phyloP scores from a whole-genome alignment of 2,113 vertebrate species.

The Tetraodon nigroviridis region DNA sequence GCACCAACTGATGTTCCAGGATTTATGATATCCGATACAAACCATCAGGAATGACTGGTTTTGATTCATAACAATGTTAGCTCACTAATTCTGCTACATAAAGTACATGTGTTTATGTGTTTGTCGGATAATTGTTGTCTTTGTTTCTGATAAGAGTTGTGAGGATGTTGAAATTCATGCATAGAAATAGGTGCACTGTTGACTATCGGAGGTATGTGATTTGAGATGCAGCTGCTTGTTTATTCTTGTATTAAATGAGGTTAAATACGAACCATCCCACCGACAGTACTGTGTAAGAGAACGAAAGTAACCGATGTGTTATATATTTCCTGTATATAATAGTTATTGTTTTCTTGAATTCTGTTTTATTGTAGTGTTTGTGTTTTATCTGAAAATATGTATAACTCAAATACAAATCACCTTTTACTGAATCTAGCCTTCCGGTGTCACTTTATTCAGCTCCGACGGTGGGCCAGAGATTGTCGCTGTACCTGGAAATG shows the following conservation, averaged over 20 bases:
- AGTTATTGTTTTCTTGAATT: constrained; percentile 76
- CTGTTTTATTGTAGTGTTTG: constrained; percentile 83
- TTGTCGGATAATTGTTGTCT: no score
- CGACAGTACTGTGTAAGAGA: constrained; percentile 46
- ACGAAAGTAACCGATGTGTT: constrained; percentile 63
- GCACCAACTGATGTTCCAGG: constrained; percentile 9
- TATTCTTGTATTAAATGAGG: constrained; percentile 43
- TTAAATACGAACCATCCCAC: constrained; percentile 42
- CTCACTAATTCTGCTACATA: no score
- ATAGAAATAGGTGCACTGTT: no score
- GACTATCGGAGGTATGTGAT: no score
- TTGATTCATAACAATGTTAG: no score
- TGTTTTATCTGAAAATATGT: constrained; percentile 89
- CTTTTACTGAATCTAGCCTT: constrained; percentile 58
- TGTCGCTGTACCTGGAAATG: constrained; percentile 34
- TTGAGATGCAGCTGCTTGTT: constrained; percentile 10
- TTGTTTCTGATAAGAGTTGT: no score
- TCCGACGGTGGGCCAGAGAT: background rate
- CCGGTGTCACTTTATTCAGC: constrained; percentile 45
- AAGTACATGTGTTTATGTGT: no score
- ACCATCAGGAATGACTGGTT: no score
- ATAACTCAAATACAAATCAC: constrained; percentile 73
- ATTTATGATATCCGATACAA: constrained; percentile 3
- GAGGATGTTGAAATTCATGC: no score
- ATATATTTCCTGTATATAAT: constrained; percentile 83